Evolutionary conservation across 2,113 vertebrate genomes (phyloP).

Genomic region (Centropristis striata): DNA sequence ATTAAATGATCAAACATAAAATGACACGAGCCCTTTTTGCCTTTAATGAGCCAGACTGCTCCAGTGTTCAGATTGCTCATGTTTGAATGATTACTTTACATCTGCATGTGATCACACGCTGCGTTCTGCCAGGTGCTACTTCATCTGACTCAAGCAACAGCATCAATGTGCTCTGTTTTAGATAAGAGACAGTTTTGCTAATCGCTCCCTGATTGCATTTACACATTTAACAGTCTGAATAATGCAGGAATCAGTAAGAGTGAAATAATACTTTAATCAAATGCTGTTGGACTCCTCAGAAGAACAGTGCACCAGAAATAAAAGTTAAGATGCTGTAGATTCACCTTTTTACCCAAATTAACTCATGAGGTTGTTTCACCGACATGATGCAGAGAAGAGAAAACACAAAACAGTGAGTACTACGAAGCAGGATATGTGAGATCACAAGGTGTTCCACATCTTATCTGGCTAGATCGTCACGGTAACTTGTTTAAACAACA

Average conservation of each 20-base stretch:
- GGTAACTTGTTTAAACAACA: no score
- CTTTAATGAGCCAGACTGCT: neutral
- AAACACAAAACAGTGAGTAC: neutral
- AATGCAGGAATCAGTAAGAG: neutral
- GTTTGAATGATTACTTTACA: neutral
- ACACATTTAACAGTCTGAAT: neutral
- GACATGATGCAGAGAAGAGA: neutral
- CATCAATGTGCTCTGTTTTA: neutral
- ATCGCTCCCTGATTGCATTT: neutral
- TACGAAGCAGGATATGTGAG: no score
- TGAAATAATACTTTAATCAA: neutral
- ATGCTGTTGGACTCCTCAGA: neutral
- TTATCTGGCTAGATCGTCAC: no score
- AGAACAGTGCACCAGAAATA: neutral
- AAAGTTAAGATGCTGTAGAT: neutral
- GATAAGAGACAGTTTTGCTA: neutral
- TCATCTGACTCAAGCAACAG: neutral
- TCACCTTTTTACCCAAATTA: neutral
- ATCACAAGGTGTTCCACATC: no score
- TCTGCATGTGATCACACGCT: neutral
- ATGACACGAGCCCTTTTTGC: neutral
- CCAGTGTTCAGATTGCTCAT: neutral
- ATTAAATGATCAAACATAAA: conserved; percentile 1
- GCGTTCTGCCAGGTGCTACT: neutral
- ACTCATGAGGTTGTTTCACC: neutral